Evolutionary conservation across 2,888 invertebrate species (phyloP).

Genomic region (Galeruca laticollis): DNA sequence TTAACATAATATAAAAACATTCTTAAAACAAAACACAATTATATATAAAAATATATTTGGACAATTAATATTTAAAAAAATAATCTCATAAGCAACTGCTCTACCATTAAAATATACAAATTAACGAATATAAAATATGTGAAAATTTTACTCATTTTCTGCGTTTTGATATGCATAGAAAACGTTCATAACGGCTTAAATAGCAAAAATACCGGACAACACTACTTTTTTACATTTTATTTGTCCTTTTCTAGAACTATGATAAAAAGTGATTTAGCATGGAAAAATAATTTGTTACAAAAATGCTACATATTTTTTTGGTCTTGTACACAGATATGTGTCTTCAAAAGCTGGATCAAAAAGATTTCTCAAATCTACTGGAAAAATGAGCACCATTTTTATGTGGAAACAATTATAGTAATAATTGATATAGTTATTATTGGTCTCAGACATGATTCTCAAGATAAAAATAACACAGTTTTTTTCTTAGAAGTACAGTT

Average conservation of each 20-base stretch:
- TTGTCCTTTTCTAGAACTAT: constrained; percentile 48
- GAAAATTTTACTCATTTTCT: constrained; percentile 32
- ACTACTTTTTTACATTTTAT: constrained; percentile 45
- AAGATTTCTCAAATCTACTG: constrained; percentile 35
- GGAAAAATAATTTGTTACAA: constrained; percentile 60
- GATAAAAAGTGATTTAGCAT: constrained; percentile 54
- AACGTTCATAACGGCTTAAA: constrained; percentile 51
- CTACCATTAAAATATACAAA: constrained; percentile 33
- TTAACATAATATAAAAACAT: constrained; percentile 48
- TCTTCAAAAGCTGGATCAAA: constrained; percentile 48
- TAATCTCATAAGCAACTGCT: constrained; percentile 51
- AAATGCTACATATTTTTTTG: constrained; percentile 58
- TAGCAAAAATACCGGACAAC: constrained; percentile 57
- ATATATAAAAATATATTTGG: constrained; percentile 46
- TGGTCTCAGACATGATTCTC: constrained; percentile 48
- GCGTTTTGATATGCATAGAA: constrained; percentile 55
- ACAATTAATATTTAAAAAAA: constrained; percentile 47
- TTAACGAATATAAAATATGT: constrained; percentile 30
- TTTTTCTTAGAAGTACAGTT: constrained; percentile 47
- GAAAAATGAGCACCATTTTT: constrained; percentile 46
- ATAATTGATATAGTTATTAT: constrained; percentile 44
- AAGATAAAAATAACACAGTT: constrained; percentile 55
- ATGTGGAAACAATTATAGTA: constrained; percentile 42
- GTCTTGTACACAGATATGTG: constrained; percentile 61
- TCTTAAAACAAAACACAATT: constrained; percentile 31